Conservation (phyloP, 1,140 invertebrate species). For the Apis cerana region DNA sequence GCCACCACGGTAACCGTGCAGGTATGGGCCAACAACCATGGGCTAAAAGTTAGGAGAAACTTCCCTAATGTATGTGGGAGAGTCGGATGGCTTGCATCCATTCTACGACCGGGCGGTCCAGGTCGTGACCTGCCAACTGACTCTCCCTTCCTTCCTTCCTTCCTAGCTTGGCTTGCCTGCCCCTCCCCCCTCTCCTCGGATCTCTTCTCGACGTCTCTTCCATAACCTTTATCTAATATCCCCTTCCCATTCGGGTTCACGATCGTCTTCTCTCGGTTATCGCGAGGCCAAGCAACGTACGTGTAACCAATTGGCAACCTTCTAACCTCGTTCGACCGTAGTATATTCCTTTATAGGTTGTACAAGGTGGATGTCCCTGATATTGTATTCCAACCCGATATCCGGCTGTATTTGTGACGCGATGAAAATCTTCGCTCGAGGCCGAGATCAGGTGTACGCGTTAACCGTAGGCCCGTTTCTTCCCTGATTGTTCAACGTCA, state of each 20-base stretch:
- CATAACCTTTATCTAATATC: slow-evolving; percentile 33
- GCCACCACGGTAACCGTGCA: slow-evolving; percentile 37
- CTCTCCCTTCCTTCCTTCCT: slow-evolving; percentile 29
- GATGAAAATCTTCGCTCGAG: not conserved
- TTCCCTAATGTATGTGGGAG: slow-evolving; percentile 76
- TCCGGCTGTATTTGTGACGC: too few species aligned
- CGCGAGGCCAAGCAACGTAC: slow-evolving; percentile 20
- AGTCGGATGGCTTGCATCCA: slow-evolving; percentile 71
- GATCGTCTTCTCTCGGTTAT: not conserved
- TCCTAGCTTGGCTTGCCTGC: slow-evolving; percentile 42
- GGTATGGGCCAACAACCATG: slow-evolving; percentile 41
- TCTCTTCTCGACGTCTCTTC: slow-evolving; percentile 38
- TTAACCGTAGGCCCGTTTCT: not conserved
- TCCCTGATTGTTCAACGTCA: too few species aligned
- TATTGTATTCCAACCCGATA: not conserved
- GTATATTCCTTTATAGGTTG: too few species aligned
- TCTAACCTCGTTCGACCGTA: too few species aligned
- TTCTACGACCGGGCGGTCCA: slow-evolving; percentile 69
- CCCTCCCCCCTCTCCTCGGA: slow-evolving; percentile 27
- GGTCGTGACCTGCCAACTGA: slow-evolving; percentile 71
- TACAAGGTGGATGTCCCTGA: too few species aligned
- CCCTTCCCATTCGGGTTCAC: slow-evolving; percentile 1
- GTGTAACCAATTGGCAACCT: slow-evolving; percentile 15
- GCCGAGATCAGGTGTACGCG: too few species aligned
- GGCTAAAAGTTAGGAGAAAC: slow-evolving; percentile 73